phyloP scores from a whole-genome alignment of 1,140 invertebrate species.

The Asbolus verrucosus region DNA sequence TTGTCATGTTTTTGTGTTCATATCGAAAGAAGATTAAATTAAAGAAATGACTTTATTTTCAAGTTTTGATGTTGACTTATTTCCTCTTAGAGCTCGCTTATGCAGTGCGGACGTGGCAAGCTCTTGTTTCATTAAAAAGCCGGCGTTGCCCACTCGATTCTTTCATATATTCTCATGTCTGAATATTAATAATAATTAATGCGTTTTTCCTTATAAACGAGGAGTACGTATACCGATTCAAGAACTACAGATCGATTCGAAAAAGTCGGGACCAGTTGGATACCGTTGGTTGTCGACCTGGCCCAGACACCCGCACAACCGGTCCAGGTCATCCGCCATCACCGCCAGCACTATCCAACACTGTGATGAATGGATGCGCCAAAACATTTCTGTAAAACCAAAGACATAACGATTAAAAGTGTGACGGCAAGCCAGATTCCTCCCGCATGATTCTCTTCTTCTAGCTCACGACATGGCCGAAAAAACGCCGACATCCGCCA shows the following conservation, averaged over 20 bases:
- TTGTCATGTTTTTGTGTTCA: too few relatives aligned
- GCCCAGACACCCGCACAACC: constrained; percentile 47
- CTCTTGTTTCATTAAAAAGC: too few relatives aligned
- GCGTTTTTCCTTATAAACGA: constrained; percentile 20
- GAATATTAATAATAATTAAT: constrained; percentile 27
- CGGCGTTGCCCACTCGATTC: neutral
- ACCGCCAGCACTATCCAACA: neutral
- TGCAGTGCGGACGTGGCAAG: too few relatives aligned
- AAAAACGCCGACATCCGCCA: constrained; percentile 2
- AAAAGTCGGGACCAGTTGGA: constrained; percentile 39
- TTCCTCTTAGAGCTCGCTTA: too few relatives aligned
- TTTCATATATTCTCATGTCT: neutral
- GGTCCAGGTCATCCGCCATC: constrained; percentile 44
- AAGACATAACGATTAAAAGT: constrained; percentile 34
- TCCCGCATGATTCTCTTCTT: too few relatives aligned
- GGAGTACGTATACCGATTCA: constrained; percentile 6
- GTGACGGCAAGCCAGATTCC: constrained; percentile 21
- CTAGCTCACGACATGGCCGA: constrained; percentile 2
- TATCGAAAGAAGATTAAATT: too few relatives aligned
- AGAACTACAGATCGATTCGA: constrained; percentile 3
- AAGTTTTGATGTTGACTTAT: too few relatives aligned
- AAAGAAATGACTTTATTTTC: too few relatives aligned
- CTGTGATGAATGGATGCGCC: constrained; percentile 37
- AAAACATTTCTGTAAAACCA: constrained; percentile 28
- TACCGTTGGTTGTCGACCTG: constrained; percentile 43